Evolutionary conservation across 2,888 invertebrate genomes (phyloP), one percentile per base, ranked within the genome.

Genomic region (Apamea crenata): DNA sequence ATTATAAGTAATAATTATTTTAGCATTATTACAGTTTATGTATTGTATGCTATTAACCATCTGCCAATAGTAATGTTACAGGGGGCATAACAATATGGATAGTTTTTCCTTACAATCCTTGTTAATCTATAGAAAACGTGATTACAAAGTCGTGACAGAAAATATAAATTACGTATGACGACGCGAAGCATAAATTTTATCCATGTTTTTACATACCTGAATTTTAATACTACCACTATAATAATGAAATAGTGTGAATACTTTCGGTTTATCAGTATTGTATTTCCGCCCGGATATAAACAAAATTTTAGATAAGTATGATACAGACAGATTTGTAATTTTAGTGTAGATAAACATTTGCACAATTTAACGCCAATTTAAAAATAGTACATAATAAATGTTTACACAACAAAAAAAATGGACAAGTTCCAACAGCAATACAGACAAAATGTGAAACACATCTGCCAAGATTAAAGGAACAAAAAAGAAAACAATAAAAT

Each of bases 401-500:
- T 81, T 87, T 82, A 82, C 74, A 89, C 78, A 90, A 79, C 67
- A 85, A 71, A 82, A 47, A 88, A 83, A 83, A 74, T 81, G 83
- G 84, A 81, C 80, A 87, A 77, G 81, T 78, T 86, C 80, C 84
- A 83, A 80, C 81, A 72, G 80, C 76, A 81, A 80, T 83, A 77
- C 80, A 88, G 82, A 81, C 81, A 80, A 80, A 81, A 80, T 85
- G 81, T 82, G 75, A 72, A 74, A 83, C 68, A 81, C 78, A 81
- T 81, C 79, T 83, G 87, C 74, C 81, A 74, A 79, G 68, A 77
- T 71, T 50, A 77, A 70, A 83, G 74, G 79, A 86, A 83, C 81
- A 89, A 73, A 85, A 87, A 87, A 50, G 72, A 81, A 83, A 83
- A 88, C 84, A 89, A 88, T 83, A 90, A 89, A 87, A 89, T 86